Base-by-base conservation (phyloP, 2,888 invertebrate species). In the Tenthredo distinguenda region DNA sequence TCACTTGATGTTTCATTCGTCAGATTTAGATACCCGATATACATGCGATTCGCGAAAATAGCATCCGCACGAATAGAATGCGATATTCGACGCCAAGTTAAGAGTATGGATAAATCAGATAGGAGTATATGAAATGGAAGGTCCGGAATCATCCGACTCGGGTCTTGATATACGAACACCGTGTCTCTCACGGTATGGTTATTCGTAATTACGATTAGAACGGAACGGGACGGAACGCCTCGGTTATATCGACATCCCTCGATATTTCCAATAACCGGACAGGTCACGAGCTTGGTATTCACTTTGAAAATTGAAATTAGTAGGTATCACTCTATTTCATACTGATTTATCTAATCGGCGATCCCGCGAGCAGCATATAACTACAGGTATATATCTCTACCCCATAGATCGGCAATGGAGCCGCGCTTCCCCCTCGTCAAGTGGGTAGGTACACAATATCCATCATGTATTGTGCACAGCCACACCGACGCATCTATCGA, bases 271-370 rank as follows among this genome's bases (percentile, higher is more conserved):
- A 83, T 40, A 83, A 68, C 68, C 47, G 43, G 37, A 83, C 83
- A 50, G 83, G 47, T 83, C 83, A 83, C 83, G 83, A 83, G 65
- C 83, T 65, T 26, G 68, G 83, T 83, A 83, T 83, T 83, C 83
- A 83, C 83, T 83, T 83, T 83, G 83, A 83, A 83, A 83, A 83
- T 83, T 83, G 83, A 83, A 83, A 83, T 83, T 83, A 83, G 83
- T 83, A 83, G 83, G 83, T 83, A 83, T 83, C 83, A 83, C 83
- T 83, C 50, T 83, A 83, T 83, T 83, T 83, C 83, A 83, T 83
- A 68, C 83, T 83, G 83, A 83, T 83, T 83, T 83, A 83, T 83
- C 83, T 83, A 83, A 83, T 83, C 83, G 83, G 68, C 68, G 83
- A 83, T 83, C 68, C 83, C 1, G 55, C 55, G 58, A 62, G 62